Conservation (phyloP, 2,888 invertebrate genomes). For the Rotaria socialis region DNA sequence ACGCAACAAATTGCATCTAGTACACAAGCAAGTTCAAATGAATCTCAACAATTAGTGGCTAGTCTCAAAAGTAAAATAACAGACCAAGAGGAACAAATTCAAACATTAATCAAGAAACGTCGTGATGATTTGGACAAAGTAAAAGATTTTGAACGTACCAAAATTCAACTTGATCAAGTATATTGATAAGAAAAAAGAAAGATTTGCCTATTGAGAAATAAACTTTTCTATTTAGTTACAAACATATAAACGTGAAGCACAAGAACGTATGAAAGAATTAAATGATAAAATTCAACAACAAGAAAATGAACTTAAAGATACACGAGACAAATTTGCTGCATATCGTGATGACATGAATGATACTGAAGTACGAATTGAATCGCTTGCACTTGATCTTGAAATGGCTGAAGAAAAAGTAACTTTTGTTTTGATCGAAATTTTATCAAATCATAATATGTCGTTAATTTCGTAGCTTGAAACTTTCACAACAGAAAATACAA, state of each 20-base stretch:
- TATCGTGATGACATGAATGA: constrained; percentile 92
- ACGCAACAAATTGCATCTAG: too few species aligned
- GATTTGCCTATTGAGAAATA: neutral
- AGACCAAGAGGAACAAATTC: constrained; percentile 86
- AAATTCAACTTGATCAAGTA: constrained; percentile 81
- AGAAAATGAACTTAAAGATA: constrained; percentile 74
- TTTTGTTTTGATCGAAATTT: neutral
- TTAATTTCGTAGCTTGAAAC: constrained; percentile 33
- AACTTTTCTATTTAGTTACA: constrained; percentile 63
- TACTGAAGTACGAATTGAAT: constrained; percentile 85
- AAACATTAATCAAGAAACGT: constrained; percentile 75
- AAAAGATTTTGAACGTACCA: constrained; percentile 81
- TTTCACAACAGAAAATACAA: constrained; percentile 24
- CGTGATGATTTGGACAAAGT: constrained; percentile 84
- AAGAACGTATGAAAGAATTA: constrained; percentile 78
- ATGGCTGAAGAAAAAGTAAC: constrained; percentile 87
- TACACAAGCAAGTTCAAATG: neutral
- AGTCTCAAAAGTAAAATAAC: constrained; percentile 62
- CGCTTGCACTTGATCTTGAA: constrained; percentile 95
- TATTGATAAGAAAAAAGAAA: neutral
- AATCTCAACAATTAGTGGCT: neutral
- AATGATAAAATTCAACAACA: constrained; percentile 72
- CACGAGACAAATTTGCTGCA: constrained; percentile 76
- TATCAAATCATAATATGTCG: neutral
- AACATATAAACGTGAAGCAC: constrained; percentile 87